Percentiles rank a stretch among this genome's conserved stretches.
phyloP scores from a whole-genome alignment of 2,113 vertebrate genomes.

The Cynoglossus semilaevis region DNA sequence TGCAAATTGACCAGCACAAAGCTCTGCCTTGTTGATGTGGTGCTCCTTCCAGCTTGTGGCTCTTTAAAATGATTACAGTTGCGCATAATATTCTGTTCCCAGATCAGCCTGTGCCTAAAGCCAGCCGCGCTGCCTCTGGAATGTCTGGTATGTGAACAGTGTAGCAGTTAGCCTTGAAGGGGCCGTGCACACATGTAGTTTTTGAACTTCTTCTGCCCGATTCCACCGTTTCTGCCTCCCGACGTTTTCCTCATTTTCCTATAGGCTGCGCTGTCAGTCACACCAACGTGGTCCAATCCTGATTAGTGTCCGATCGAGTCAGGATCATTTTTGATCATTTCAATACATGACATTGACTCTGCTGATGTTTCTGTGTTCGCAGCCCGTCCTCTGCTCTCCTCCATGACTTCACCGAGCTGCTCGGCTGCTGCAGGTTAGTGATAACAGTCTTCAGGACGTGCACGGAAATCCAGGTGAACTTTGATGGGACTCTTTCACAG shows the following conservation, averaged over 20 bases:
- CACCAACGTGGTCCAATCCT: too few species aligned
- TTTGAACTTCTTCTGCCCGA: constrained; percentile 30
- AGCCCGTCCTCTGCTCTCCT: too few species aligned
- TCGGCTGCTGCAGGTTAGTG: too few species aligned
- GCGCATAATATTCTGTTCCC: constrained; percentile 63
- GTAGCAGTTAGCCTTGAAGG: constrained; percentile 47
- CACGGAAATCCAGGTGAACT: too few species aligned
- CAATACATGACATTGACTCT: too few species aligned
- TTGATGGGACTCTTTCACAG: too few species aligned
- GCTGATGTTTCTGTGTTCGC: too few species aligned
- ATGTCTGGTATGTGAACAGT: constrained; percentile 76
- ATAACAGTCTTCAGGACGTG: too few species aligned
- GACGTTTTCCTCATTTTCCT: constrained; percentile 9
- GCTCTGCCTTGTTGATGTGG: constrained; percentile 57
- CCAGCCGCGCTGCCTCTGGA: constrained; percentile 70
- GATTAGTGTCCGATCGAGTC: too few species aligned
- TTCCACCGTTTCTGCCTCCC: constrained; percentile 3
- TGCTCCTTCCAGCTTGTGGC: constrained; percentile 58
- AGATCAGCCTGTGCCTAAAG: constrained; percentile 65
- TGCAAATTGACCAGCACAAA: constrained; percentile 50
- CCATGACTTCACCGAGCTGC: too few species aligned
- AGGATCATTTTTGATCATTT: too few species aligned
- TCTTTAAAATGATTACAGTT: constrained; percentile 61
- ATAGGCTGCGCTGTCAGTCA: background rate
- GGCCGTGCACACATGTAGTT: constrained; percentile 42